Base-by-base conservation (phyloP, 2,888 invertebrate genomes). In the Luffia ferchaultella region DNA sequence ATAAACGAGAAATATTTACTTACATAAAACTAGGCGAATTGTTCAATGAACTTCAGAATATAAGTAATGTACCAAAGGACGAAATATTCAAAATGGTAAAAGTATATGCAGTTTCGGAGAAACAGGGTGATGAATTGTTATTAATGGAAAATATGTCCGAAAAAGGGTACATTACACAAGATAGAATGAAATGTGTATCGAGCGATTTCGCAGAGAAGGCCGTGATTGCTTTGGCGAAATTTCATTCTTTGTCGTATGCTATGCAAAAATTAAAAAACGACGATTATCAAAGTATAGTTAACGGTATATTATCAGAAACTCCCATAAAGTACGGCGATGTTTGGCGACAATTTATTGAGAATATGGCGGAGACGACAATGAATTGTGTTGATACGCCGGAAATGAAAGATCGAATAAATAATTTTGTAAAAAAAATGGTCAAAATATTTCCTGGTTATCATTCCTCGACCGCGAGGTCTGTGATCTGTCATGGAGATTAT, bases 241-340 rank as follows among this genome's bases (percentile, higher is more conserved):
- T 76, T 19, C 76, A 76, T 45, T 66, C 60, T 0, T 51, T 76
- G 0, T 62, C 73, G 0, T 72, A 70, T 49, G 64, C 62, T 0
- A 9, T 74, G 15, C 53, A 73, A 58, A 52, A 57, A 1, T 60
- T 54, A 49, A 56, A 53, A 30, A 67, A 67, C 0, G 60, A 63
- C 20, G 75, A 64, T 56, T 74, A 61, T 50, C 3, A 12, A 30
- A 30, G 12, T 30, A 30, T 30, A 30, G 12, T 12, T 30, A 56
- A 69, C 12, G 57, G 51, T 1, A 61, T 46, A 2, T 40, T 59
- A 15, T 51, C 51, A 44, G 5, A 45, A 16, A 42, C 50, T 16
- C 52, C 45, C 41, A 30, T 15, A 1, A 46, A 43, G 12, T 45
- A 18, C 20, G 48, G 45, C n/a, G 50, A 50, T 42, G 52, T 51